Evolutionary conservation across 2,797 vertebrate genomes (phyloP).

Genomic region (Alosa sapidissima): DNA sequence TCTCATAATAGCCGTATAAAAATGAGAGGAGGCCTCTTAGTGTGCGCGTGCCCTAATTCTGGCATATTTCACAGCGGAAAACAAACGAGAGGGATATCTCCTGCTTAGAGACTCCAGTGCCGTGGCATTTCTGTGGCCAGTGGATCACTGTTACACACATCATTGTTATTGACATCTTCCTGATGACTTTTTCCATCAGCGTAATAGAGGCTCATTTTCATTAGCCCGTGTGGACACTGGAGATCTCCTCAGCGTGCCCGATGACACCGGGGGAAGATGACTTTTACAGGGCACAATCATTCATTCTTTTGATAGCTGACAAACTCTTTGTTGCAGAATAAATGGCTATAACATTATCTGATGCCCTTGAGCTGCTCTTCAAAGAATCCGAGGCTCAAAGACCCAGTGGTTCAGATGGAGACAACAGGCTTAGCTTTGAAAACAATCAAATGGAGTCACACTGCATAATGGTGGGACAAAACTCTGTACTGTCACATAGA

Average conservation of each 20-base stretch:
- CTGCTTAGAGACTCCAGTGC: neutral
- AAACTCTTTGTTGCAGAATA: constrained; percentile 26
- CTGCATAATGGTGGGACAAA: neutral
- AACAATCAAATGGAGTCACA: constrained; percentile 6
- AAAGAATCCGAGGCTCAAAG: neutral
- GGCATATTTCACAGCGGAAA: constrained; percentile 4
- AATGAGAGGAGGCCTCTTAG: neutral
- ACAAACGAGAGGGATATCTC: neutral
- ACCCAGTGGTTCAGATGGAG: neutral
- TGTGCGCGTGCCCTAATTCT: neutral
- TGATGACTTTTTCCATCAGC: constrained; percentile 21
- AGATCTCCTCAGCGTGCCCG: neutral
- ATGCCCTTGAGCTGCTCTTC: constrained; percentile 25
- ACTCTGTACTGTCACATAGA: neutral
- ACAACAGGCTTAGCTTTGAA: constrained; percentile 17
- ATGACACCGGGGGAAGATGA: constrained; percentile 14
- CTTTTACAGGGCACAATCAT: constrained; percentile 20
- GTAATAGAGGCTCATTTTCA: constrained; percentile 27
- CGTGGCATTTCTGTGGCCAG: neutral
- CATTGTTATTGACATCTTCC: constrained; percentile 25
- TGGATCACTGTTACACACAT: neutral
- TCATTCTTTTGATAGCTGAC: constrained; percentile 18
- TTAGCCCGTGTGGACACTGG: constrained; percentile 16
- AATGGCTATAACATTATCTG: constrained; percentile 24
- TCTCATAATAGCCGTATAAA: constrained; percentile 15